Base-by-base conservation (phyloP, 2,797 vertebrate species). In the Malurus leucopterus region DNA sequence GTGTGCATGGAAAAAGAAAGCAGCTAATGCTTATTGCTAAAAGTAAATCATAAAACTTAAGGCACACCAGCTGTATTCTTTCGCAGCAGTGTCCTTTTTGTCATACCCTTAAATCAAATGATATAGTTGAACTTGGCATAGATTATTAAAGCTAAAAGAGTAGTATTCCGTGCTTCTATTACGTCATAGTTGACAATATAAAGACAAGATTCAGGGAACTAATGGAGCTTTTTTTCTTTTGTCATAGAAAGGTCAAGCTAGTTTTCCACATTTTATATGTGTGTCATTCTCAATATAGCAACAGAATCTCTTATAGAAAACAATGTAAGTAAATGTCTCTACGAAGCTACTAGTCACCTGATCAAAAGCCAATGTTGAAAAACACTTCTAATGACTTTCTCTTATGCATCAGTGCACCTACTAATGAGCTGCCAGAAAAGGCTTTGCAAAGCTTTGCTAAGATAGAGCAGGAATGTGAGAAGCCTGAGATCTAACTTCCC, bases 341-440 rank as follows among this genome's bases (percentile, higher is more conserved):
- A 96, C 72, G 84, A 98, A 98, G 98, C 98, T 98, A 97, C 98
- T 96, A 98, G 98, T 98, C 98, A 98, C 98, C 98, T 98, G 98
- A 99, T 99, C 98, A 98, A 98, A 99, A 98, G 98, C 96, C 97
- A 97, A 84, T 97, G 97, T 97, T 98, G 97, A 98, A 98, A 98
- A 98, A 98, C 98, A 98, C 97, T 98, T 98, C 98, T 99, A 99
- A 99, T 99, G 99, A 99, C 98, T 98, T 98, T 98, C 98, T 99
- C 98, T 99, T 99, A 99, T 99, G 99, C 99, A 99, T 99, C 99
- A 99, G 98, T 99, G 98, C 98, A 98, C 98, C 98, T 99, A 98
- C 99, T 99, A 99, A 99, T 99, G 99, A 99, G 99, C 99, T 99
- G 99, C 98, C 98, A 99, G 98, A 98, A 98, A 98, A 98, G 98